Conservation (phyloP, 2,888 invertebrate genomes). For the Frankliniella fusca region DNA sequence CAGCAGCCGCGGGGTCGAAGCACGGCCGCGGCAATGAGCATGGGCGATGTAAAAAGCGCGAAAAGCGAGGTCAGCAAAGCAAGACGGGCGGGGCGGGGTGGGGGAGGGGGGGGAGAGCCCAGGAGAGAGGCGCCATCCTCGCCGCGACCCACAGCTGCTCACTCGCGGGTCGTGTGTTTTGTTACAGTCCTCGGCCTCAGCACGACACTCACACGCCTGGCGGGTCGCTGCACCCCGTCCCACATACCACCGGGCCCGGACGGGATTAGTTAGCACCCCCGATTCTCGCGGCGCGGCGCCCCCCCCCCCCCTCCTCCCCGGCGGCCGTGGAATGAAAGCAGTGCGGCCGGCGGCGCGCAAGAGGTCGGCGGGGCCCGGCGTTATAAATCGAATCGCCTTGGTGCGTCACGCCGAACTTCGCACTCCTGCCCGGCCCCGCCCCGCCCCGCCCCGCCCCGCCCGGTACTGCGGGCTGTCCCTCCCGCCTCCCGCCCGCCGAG, state of each 20-base stretch:
- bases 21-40: too few relatives aligned
- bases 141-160: too few relatives aligned
- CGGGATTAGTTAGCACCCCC: neutral
- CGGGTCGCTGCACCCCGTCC: neutral
- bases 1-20: too few relatives aligned
- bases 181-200: too few relatives aligned
- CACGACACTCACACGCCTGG: neutral
- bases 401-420: neutral
- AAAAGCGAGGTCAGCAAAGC: neutral
- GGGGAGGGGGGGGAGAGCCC: neutral
- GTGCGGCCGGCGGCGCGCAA: neutral
- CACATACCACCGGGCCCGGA: too few relatives aligned
- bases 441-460: neutral
- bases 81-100: neutral
- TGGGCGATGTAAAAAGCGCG: too few relatives aligned
- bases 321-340: neutral
- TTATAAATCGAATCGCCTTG: neutral
- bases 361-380: neutral
- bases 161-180: too few relatives aligned
- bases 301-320: neutral
- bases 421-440: neutral
- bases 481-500: too few relatives aligned
- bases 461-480: neutral
- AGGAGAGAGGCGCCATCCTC: neutral
- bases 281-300: neutral